Evolutionary conservation across 1,140 invertebrate species (phyloP).

Genomic region (Cepaea nemoralis): DNA sequence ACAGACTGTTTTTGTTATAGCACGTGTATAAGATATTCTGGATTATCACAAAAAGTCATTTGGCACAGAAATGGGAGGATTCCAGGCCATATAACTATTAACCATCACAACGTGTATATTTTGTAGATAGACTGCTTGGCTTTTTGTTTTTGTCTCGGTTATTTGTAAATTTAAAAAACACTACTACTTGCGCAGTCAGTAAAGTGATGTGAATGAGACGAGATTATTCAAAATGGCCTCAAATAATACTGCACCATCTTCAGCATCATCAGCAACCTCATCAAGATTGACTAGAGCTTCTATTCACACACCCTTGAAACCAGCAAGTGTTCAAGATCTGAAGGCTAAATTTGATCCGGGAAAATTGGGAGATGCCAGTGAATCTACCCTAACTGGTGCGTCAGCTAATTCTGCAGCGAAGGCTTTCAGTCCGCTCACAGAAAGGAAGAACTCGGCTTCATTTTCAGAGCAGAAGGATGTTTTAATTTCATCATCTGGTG

Average conservation of each 20-base stretch:
- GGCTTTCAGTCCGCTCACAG: not conserved
- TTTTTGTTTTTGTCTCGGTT: too few relatives aligned
- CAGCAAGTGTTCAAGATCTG: conserved; percentile 47
- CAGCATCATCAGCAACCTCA: not conserved
- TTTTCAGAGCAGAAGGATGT: not conserved
- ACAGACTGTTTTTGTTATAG: not conserved
- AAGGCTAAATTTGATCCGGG: conserved; percentile 48
- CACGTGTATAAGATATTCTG: not conserved
- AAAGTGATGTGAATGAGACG: not conserved
- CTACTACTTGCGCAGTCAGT: not conserved
- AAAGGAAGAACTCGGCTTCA: not conserved
- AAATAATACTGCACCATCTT: conserved; percentile 8
- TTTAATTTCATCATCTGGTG: conserved; percentile 1
- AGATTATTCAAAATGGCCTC: not conserved
- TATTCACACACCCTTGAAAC: conserved; percentile 47
- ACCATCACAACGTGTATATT: not conserved
- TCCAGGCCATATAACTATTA: not conserved
- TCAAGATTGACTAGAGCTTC: conserved; percentile 14
- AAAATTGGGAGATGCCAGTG: not conserved
- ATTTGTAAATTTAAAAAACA: too few relatives aligned
- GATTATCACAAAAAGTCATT: not conserved
- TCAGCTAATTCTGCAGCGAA: not conserved
- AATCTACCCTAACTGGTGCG: not conserved
- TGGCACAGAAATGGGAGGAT: not conserved
- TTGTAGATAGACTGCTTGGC: not conserved